Percentiles rank a stretch among this genome's conserved stretches.
Conservation (phyloP, 1,140 invertebrate species). For the Notospermus geniculatus region DNA sequence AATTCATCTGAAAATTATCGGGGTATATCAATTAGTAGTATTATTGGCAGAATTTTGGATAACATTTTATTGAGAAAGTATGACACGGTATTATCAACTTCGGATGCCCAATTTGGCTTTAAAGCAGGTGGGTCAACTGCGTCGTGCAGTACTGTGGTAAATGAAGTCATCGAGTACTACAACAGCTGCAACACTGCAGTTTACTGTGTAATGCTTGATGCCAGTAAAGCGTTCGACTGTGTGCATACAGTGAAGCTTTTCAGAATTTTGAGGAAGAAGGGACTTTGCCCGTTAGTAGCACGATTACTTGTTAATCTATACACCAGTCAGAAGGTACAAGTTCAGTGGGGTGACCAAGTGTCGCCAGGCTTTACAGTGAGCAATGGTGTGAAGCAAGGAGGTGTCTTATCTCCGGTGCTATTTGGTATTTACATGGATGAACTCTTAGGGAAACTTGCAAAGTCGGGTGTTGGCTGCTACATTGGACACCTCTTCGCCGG, state of each 20-base stretch:
- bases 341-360: not conserved
- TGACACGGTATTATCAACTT: not conserved
- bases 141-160: not conserved
- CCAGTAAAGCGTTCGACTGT: no score
- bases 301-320: not conserved
- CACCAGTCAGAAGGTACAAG: not conserved
- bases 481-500: not conserved
- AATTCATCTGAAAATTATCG: not conserved
- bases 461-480: not conserved
- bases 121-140: not conserved
- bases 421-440: not conserved
- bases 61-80: not conserved
- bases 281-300: not conserved
- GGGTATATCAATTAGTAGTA: not conserved
- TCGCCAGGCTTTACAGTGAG: not conserved
- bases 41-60: not conserved
- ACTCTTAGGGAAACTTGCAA: not conserved
- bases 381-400: not conserved
- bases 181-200: not conserved
- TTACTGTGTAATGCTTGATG: not conserved
- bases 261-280: not conserved
- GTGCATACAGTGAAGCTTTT: not conserved
- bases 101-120: not conserved
- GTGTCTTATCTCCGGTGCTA: not conserved
- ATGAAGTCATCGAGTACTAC: no score